Conservation (phyloP, 2,797 vertebrate genomes). For the Somateria mollissima region DNA sequence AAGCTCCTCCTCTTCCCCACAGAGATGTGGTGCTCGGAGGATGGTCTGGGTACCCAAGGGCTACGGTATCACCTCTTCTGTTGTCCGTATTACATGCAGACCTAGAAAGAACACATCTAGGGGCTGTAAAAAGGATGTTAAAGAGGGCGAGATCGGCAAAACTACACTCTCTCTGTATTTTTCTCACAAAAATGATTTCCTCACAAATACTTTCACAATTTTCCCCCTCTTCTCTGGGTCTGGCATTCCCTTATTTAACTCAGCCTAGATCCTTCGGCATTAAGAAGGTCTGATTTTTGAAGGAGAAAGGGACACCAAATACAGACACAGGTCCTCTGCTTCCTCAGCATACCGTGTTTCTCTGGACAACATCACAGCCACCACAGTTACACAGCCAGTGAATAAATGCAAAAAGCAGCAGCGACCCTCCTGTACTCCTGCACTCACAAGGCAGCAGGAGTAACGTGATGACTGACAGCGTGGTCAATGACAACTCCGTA, state of each 20-base stretch:
- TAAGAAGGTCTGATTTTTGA: not conserved
- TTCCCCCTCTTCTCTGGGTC: not conserved
- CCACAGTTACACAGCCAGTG: not conserved
- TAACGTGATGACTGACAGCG: fast-evolving
- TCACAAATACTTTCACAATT: not conserved
- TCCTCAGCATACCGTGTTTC: not conserved
- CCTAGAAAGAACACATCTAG: not conserved
- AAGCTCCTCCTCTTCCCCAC: not conserved
- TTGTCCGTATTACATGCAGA: not conserved
- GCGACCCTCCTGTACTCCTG: fast-evolving
- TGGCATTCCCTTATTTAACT: not conserved
- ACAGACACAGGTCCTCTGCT: not conserved
- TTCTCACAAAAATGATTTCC: not conserved
- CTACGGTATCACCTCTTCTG: not conserved
- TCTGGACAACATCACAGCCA: not conserved
- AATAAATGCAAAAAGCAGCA: not conserved
- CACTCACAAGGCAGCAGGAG: not conserved
- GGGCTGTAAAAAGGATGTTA: not conserved
- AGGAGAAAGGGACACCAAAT: not conserved
- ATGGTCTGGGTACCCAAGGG: not conserved
- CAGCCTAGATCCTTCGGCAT: not conserved
- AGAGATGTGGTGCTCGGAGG: fast-evolving
- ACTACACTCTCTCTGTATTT: not conserved
- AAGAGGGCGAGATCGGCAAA: not conserved
- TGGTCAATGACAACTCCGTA: not conserved